These are phyloP conservation scores for Odontocolon sp. DNA, from an alignment of 2,888 invertebrate species.

Conservation along the genomic window DNA sequence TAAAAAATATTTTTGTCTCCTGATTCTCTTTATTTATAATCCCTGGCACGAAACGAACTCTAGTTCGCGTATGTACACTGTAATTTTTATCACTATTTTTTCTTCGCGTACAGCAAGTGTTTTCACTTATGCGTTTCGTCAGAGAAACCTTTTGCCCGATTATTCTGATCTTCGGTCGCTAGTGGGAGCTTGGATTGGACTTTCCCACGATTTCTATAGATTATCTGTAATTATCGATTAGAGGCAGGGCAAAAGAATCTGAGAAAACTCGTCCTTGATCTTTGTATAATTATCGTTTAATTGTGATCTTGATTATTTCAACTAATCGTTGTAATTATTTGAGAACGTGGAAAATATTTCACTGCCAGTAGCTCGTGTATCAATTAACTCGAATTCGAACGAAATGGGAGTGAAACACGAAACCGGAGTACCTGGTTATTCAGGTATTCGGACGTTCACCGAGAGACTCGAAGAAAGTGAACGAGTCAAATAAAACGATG, in stretches of 20 bases:
- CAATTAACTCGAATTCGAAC: not conserved
- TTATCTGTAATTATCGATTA: not conserved
- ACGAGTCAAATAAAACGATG: slow-evolving; percentile 20
- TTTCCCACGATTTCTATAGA: slow-evolving; percentile 18
- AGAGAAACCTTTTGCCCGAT: too few relatives aligned
- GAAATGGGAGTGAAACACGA: slow-evolving; percentile 6
- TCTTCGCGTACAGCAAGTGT: too few relatives aligned
- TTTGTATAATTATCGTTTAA: not conserved
- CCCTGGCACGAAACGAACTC: too few relatives aligned
- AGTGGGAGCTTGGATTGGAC: not conserved
- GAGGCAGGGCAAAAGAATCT: not conserved
- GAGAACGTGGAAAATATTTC: not conserved
- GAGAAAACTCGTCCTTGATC: slow-evolving; percentile 19
- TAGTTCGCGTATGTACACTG: too few relatives aligned
- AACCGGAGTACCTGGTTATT: slow-evolving; percentile 33
- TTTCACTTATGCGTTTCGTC: too few relatives aligned
- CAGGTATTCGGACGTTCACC: not conserved
- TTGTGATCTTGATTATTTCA: not conserved
- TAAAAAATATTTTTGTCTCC: too few relatives aligned
- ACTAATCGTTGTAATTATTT: slow-evolving; percentile 4
- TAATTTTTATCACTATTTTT: too few relatives aligned
- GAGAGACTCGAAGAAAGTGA: slow-evolving; percentile 47
- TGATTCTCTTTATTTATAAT: too few relatives aligned
- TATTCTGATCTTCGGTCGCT: too few relatives aligned
- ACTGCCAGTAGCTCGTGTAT: too few relatives aligned